phyloP scores from a whole-genome alignment of 2,113 vertebrate species.

The Atherinomorus stipes region DNA sequence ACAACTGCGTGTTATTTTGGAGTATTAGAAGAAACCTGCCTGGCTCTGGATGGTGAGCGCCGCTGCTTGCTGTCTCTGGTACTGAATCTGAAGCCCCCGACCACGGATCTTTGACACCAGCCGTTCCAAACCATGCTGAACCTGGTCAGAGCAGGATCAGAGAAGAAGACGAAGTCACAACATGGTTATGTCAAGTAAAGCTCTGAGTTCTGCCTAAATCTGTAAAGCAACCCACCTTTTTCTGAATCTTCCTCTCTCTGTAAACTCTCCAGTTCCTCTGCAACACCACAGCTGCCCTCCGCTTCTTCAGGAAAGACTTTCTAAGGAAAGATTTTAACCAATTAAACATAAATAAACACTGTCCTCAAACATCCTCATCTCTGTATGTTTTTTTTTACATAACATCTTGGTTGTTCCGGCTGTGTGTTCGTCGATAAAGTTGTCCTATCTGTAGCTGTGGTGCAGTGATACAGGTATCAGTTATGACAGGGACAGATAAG shows the following conservation, averaged over 20 bases:
- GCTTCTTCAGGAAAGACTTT: slow-evolving; percentile 88
- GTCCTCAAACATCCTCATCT: too few species aligned
- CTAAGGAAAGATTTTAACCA: slow-evolving; percentile 72
- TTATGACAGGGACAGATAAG: slow-evolving; percentile 8
- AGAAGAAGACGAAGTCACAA: not conserved
- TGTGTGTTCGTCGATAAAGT: not conserved
- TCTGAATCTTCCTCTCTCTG: slow-evolving; percentile 64
- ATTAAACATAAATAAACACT: not conserved
- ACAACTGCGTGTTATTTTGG: not conserved
- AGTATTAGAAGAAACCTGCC: slow-evolving; percentile 24
- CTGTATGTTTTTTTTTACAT: not conserved
- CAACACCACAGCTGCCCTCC: slow-evolving; percentile 84
- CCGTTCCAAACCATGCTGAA: slow-evolving; percentile 84
- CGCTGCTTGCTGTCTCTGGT: slow-evolving; percentile 60
- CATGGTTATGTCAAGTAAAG: not conserved
- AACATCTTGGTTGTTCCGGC: not conserved
- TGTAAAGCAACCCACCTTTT: slow-evolving; percentile 79
- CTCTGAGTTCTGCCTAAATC: not conserved
- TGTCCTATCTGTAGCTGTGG: not conserved
- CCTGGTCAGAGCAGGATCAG: slow-evolving; percentile 64
- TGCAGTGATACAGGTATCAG: not conserved
- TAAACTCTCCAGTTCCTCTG: slow-evolving; percentile 90
- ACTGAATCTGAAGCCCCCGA: slow-evolving; percentile 73
- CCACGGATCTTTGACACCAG: slow-evolving; percentile 85
- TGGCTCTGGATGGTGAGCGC: slow-evolving; percentile 84